Evolutionary conservation across 1,140 invertebrate species (phyloP), one percentile per base, ranked within the genome.

Genomic region (Euborellia annulipes): DNA sequence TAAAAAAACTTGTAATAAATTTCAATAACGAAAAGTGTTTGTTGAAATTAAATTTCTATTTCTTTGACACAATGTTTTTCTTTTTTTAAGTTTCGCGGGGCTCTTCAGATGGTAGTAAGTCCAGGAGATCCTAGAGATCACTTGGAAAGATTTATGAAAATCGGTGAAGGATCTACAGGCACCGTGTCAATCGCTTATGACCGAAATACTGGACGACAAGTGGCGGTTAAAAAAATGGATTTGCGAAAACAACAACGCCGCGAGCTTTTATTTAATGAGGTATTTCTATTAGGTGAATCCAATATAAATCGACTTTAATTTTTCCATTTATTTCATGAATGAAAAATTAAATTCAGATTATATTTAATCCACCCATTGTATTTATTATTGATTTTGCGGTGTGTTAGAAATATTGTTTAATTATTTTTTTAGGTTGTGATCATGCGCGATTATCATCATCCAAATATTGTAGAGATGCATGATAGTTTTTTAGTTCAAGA

Each of bases 191-290:
- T 92, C 51, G 92, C 92, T 13, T 82, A 79, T 0, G 87, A 94
- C 54, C 78, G 79, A 51, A 76, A 69, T 21, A 85, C 81, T 18
- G 79, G 85, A 41, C 73, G 82, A 38, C 82, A 92, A 59, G 92
- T 99, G 9, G 95, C 95, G 38, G 91, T 99, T 0, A 99, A 99
- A 65, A 95, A 95, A 67, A 99, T 99, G 95, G 92, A 98, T 66
- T 65, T 98, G 2, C 71, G 86, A 36, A 95, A 96, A 58, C 95
- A 99, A 62, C 94, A 98, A 62, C 67, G 94, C 43, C 69, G 93
- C 42, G 95, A 99, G 66, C 65, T 99, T n/a, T 67, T 99, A 1
- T 98, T 99, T 58, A 99, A 98, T 62, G 95, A 99, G 77, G 90
- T 76, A 50, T 56, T 30, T 39, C 36, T 38, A 37, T n/a, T n/a